These are phyloP conservation scores for Sorex maritimensis DNA, from an alignment of 2,797 vertebrate genomes.

Conservation along the genomic window DNA sequence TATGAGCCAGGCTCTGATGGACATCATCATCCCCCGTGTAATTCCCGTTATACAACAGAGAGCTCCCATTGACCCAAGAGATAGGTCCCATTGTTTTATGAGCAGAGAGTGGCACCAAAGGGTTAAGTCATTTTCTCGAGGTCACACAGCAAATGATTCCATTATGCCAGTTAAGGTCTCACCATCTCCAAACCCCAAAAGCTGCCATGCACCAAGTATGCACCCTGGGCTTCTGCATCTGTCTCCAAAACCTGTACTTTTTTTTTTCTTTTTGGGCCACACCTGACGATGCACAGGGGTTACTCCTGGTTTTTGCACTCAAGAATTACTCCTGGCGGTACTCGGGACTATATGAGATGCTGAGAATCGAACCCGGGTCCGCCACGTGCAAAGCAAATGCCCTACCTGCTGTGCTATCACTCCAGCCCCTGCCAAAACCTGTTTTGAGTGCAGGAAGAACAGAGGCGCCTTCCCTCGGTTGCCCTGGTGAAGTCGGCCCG, in stretches of 20 bases:
- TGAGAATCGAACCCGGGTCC: too few species aligned
- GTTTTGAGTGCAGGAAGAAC: neutral
- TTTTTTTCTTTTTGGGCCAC: too few species aligned
- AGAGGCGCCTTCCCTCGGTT: neutral
- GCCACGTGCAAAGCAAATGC: too few species aligned
- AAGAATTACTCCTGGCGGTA: too few species aligned
- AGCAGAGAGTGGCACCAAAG: neutral
- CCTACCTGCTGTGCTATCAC: too few species aligned
- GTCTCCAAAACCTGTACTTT: neutral
- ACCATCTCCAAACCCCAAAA: neutral
- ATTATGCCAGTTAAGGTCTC: constrained; percentile 3
- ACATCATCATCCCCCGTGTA: neutral
- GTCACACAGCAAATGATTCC: constrained; percentile 21
- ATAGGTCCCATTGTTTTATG: constrained; percentile 25
- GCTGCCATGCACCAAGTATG: neutral
- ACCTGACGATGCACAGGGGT: too few species aligned
- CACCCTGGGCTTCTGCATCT: neutral
- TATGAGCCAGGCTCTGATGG: neutral
- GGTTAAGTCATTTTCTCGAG: constrained; percentile 46
- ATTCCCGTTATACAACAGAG: neutral
- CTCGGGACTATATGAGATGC: too few species aligned
- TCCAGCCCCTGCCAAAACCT: neutral
- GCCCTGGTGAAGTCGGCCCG: neutral
- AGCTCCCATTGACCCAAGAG: neutral
- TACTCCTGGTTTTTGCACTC: too few species aligned